Base-by-base conservation (phyloP, 2,888 invertebrate species). In the Chamaedrilus cognettii region DNA sequence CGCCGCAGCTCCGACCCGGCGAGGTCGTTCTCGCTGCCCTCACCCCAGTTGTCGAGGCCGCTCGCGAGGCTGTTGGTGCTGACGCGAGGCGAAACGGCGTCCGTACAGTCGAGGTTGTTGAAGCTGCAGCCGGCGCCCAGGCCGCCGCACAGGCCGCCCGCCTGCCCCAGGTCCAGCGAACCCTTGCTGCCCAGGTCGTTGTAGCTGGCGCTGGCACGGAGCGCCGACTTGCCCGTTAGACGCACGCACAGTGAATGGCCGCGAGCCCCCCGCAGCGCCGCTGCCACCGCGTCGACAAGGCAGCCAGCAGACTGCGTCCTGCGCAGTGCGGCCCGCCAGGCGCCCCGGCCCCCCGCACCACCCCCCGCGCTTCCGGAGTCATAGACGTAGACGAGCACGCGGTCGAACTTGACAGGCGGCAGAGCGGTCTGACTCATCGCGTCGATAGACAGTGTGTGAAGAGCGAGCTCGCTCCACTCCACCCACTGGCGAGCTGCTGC, bases 31-130 rank as follows among this genome's bases (percentile, higher is more conserved):
- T 34, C 58, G 15, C 58, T 34, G 7, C 58, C 58, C 30, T 30
- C 34, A 30, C 34, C 58, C 58, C 32, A 33, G 42, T 60, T 60
- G 50, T 62, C 62, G 28, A 62, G 26, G 28, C 59, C 31, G 49
- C 68, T 68, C 49, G 58, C 59, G 42, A 68, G 49, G 60, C 68
- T 68, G 57, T 68, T 68, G 4, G 60, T 65, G 42, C 64, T 65
- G 30, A 68, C 60, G 28, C 68, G 59, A 26, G 64, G 68, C 15
- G 68, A 68, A 7, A 68, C 64, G 26, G 61, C 61, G 66, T 66
- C 66, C 15, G 64, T 68, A 26, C 55, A 52, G 56, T 68, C 68
- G 32, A 68, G 50, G 56, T 68, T 64, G 50, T 64, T 68, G 42
- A 63, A 42, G 50, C 68, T 68, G 42, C 68, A 52, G 34, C 49